Conservation (phyloP, 2,888 invertebrate genomes). For the Temnothorax rugatulus region DNA sequence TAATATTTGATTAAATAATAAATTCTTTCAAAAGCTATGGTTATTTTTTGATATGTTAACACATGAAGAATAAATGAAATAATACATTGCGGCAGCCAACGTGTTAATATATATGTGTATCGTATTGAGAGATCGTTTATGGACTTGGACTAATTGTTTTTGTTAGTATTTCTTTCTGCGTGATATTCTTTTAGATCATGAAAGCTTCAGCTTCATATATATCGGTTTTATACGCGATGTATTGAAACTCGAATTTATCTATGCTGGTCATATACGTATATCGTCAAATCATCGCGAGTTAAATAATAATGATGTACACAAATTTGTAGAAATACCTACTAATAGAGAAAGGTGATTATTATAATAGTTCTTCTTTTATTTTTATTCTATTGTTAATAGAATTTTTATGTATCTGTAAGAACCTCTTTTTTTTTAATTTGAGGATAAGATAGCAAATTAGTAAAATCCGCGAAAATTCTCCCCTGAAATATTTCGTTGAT, state of each 20-base stretch:
- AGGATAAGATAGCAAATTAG: background rate
- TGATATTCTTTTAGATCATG: slow-evolving; percentile 61
- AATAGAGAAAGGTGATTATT: slow-evolving; percentile 12
- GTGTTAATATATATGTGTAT: background rate
- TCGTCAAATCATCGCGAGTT: background rate
- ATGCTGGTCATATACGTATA: background rate
- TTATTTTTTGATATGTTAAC: too few relatives aligned
- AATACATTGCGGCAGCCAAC: too few relatives aligned
- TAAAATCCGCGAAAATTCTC: background rate
- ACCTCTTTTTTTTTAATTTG: background rate
- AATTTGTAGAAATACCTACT: background rate
- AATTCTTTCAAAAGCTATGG: too few relatives aligned
- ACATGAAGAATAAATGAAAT: too few relatives aligned
- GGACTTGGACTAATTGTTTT: background rate
- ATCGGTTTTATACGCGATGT: slow-evolving; percentile 70
- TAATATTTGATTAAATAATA: too few relatives aligned
- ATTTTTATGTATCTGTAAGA: background rate
- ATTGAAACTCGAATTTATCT: slow-evolving; percentile 44
- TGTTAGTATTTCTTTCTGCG: background rate
- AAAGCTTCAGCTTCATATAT: slow-evolving; percentile 75
- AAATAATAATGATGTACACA: slow-evolving; percentile 4
- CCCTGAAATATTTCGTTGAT: background rate
- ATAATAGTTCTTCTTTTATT: slow-evolving; percentile 1
- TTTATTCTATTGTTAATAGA: too few relatives aligned
- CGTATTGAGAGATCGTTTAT: background rate